Evolutionary conservation across 2,888 invertebrate species (phyloP).

Genomic region (Drosophila nigricruria): DNA sequence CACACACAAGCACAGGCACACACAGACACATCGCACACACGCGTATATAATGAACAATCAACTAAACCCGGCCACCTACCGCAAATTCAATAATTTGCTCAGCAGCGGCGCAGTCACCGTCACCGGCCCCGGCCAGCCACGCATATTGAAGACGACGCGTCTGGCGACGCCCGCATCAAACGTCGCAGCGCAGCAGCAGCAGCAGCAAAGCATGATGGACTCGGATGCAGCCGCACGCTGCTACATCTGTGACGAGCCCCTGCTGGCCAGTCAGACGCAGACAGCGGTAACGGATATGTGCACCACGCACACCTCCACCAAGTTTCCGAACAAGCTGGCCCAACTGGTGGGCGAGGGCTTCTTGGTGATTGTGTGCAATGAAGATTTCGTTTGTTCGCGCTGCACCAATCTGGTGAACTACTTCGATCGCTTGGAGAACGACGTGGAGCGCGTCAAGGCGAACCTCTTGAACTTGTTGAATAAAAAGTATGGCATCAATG

Average conservation of each 20-base stretch:
- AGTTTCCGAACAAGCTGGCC: conserved; percentile 86
- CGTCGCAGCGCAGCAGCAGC: conserved; percentile 52
- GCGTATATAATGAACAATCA: conserved; percentile 81
- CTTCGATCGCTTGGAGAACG: conserved; percentile 86
- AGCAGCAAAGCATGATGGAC: conserved; percentile 53
- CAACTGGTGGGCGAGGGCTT: conserved; percentile 86
- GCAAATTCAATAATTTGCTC: conserved; percentile 85
- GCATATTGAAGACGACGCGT: conserved; percentile 81
- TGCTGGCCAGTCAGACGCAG: conserved; percentile 78
- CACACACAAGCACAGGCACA: background rate
- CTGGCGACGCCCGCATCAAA: conserved; percentile 59
- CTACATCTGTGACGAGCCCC: conserved; percentile 85
- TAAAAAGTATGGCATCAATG: conserved; percentile 85
- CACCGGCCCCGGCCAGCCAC: conserved; percentile 85
- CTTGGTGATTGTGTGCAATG: conserved; percentile 85
- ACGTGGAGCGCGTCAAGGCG: conserved; percentile 85
- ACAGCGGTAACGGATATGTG: conserved; percentile 83
- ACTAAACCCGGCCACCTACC: conserved; percentile 84
- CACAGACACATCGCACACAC: conserved; percentile 14
- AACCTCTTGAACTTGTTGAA: conserved; percentile 84
- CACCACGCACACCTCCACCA: conserved; percentile 85
- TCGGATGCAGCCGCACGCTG: conserved; percentile 76
- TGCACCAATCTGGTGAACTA: conserved; percentile 86
- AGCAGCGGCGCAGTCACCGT: conserved; percentile 85
- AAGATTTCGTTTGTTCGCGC: conserved; percentile 85